phyloP scores from a whole-genome alignment of 53 echinoderm and acorn worm genomes.

The Arbacia lixula region DNA sequence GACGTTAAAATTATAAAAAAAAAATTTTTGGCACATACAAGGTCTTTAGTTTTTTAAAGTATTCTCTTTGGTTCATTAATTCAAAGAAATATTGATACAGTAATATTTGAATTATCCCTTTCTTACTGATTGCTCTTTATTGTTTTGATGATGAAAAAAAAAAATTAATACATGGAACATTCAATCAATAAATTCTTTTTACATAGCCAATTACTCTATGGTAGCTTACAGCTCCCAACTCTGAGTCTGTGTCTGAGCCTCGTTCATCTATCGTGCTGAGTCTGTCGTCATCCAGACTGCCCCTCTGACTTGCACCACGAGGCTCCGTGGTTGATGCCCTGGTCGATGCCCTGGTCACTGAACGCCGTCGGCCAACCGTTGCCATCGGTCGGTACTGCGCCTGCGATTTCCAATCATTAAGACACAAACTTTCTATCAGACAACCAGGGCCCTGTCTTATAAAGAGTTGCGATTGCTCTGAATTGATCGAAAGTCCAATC shows the following conservation, averaged over 20 bases:
- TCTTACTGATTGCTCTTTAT: too few relatives aligned
- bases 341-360: constrained; percentile 2
- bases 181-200: background rate
- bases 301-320: background rate
- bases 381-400: constrained; percentile 46
- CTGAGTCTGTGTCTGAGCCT: constrained; percentile 20
- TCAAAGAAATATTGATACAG: too few relatives aligned
- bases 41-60: too few relatives aligned
- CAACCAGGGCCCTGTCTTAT: background rate
- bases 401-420: background rate
- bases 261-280: constrained; percentile 44
- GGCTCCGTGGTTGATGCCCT: background rate
- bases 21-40: too few relatives aligned
- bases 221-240: constrained; percentile 33
- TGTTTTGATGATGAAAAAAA: too few relatives aligned
- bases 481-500: too few relatives aligned
- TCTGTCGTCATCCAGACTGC: constrained; percentile 15
- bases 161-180: background rate
- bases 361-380: constrained; percentile 26
- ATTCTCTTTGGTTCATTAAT: too few relatives aligned
- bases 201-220: background rate
- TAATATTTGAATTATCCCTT: too few relatives aligned
- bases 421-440: background rate
- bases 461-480: too few relatives aligned
- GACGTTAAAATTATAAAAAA: too few relatives aligned